Evolutionary conservation across 2,888 invertebrate genomes (phyloP).

Genomic region (Agonum fuliginosum): DNA sequence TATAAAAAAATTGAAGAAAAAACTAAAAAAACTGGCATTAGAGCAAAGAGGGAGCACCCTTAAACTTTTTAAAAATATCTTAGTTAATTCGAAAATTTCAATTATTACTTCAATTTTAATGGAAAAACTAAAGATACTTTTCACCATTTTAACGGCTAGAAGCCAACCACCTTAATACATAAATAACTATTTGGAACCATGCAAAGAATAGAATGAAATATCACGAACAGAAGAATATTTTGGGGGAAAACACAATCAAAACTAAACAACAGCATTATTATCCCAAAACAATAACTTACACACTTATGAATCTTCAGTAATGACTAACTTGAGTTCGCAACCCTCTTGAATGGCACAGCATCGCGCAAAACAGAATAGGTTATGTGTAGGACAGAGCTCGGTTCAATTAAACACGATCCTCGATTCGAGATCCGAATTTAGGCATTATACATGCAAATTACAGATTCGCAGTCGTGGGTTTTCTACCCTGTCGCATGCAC

Average conservation of each 20-base stretch:
- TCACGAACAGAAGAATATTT: not conserved
- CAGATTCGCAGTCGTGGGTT: constrained; percentile 26
- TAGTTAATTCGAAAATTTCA: no score
- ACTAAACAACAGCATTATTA: constrained; percentile 24
- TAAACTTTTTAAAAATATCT: no score
- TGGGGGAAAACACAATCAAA: constrained; percentile 1
- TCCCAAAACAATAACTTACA: constrained; percentile 10
- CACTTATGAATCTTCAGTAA: constrained; percentile 36
- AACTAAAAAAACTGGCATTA: no score
- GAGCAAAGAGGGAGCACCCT: no score
- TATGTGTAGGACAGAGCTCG: constrained; percentile 40
- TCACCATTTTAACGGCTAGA: no score
- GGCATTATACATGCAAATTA: constrained; percentile 48
- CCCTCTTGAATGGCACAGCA: constrained; percentile 20
- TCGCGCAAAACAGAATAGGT: constrained; percentile 30
- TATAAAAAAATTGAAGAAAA: no score
- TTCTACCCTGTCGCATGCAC: constrained; percentile 27
- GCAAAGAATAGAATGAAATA: not conserved
- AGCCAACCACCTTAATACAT: no score
- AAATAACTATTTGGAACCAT: no score
- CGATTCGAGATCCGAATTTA: constrained; percentile 34
- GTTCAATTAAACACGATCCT: constrained; percentile 46
- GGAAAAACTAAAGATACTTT: no score
- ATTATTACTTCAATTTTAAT: no score
- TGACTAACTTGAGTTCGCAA: constrained; percentile 13